These are phyloP conservation scores for Drosophila limbata DNA, from an alignment of 2,888 invertebrate genomes.

Conservation along the genomic window DNA sequence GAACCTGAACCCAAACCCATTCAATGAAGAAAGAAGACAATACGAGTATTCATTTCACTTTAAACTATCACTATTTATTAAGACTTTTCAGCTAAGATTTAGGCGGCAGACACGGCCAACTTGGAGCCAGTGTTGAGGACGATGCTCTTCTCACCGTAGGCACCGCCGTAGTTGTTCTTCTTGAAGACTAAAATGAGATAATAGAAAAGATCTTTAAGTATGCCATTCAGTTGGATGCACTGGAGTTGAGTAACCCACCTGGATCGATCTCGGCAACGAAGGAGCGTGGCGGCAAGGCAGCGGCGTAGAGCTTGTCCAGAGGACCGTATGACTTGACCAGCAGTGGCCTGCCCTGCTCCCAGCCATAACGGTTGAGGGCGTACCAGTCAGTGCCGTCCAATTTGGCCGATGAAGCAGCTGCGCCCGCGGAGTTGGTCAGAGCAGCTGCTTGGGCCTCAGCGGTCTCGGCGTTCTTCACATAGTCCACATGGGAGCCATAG, in stretches of 20 bases:
- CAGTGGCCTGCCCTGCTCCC: conserved; percentile 77
- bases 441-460: conserved; percentile 76
- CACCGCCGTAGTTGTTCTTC: conserved; percentile 68
- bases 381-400: conserved; percentile 66
- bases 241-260: conserved; percentile 65
- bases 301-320: conserved; percentile 76
- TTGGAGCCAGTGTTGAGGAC: conserved; percentile 65
- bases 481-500: conserved; percentile 30
- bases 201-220: conserved; percentile 21
- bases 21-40: conserved; percentile 3
- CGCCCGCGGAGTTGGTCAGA: conserved; percentile 74
- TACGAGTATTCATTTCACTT: conserved; percentile 33
- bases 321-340: conserved; percentile 72
- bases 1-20: not conserved
- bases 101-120: conserved; percentile 72
- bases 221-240: not conserved
- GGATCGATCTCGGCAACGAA: conserved; percentile 83
- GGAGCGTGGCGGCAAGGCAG: conserved; percentile 81
- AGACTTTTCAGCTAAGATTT: conserved; percentile 57
- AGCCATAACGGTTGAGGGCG: conserved; percentile 73
- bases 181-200: conserved; percentile 67
- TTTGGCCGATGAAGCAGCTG: conserved; percentile 78
- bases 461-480: conserved; percentile 48
- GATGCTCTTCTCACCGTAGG: conserved; percentile 54
- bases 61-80: conserved; percentile 75